Evolutionary conservation across 2,797 vertebrate genomes (phyloP), one percentile per base, ranked within the genome.

Genomic region (Coregonus suidteri): DNA sequence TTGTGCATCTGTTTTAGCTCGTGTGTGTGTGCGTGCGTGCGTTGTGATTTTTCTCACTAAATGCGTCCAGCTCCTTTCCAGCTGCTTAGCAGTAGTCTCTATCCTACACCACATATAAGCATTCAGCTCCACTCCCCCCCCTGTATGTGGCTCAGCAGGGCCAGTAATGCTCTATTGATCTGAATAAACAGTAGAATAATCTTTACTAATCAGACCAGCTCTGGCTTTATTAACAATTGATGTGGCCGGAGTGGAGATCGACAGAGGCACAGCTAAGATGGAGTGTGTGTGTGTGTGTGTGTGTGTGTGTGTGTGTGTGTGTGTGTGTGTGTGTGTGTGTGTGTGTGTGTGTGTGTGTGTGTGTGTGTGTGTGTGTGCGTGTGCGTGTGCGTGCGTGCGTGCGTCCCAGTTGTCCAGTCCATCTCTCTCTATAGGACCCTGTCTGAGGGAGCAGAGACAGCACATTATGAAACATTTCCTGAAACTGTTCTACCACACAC

Each of bases 111-210:
- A 4, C 75, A 54, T 77, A 68, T 34, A 66, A 7, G 34, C 41
- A 67, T 18, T 52, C 59, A 52, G 65, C 66, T 76, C 52, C 15
- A 31, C 47, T 25, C 25, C 25, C 25, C 25, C 25, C 25, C 25
- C 25, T 25, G 25, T 25, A 25, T 25, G 25, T 25, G 25, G 25
- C 25, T 25, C 25, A 25, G 25, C 54, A 73, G 18, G 59, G 20
- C 15, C 18, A 54, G 90, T 85, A 88, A 89, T 85, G 85, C 87
- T 86, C 79, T 34, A 93, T 93, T 93, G 91, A 93, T 93, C 90
- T 91, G 90, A 96, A 96, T 96, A 96, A 97, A 96, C 94, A 96
- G 95, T 93, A 94, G 96, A 95, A 96, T 96, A 96, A 96, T 96
- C 95, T 96, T 96, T 96, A 90, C 86, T 92, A 96, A 96, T 97